A percentile compares a stretch with the other conserved stretches of the same genome.
phyloP scores from a whole-genome alignment of 1,140 invertebrate species.

The Maconellicoccus hirsutus region DNA sequence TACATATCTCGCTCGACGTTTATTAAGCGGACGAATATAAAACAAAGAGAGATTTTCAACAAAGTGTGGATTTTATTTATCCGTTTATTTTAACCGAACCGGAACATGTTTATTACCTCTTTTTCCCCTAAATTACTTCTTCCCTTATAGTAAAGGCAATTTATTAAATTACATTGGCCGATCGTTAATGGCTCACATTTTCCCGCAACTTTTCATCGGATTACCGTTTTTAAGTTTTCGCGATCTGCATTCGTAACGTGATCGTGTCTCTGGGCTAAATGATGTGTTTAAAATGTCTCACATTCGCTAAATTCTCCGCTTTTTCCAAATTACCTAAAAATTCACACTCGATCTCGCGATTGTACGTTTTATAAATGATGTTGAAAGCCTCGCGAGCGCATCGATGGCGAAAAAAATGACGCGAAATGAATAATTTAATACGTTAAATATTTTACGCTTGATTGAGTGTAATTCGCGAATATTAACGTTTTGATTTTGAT shows the following conservation, averaged over 20 bases:
- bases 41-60: too few species aligned
- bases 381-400: too few species aligned
- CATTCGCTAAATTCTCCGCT: too few species aligned
- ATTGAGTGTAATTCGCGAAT: not conserved
- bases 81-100: not conserved
- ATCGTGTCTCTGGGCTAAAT: too few species aligned
- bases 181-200: not conserved
- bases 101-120: not conserved
- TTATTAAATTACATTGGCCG: not conserved
- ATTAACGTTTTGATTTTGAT: conserved; percentile 10
- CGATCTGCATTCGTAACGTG: too few species aligned
- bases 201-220: conserved; percentile 7
- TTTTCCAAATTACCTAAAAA: not conserved
- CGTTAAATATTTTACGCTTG: not conserved
- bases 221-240: not conserved
- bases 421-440: conserved; percentile 10
- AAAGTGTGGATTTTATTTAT: not conserved
- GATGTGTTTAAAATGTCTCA: too few species aligned
- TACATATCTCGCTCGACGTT: too few species aligned
- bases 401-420: not conserved
- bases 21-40: too few species aligned
- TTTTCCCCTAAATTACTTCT: not conserved
- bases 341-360: too few species aligned
- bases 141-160: not conserved
- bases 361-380: too few species aligned